Evolutionary conservation across 2,888 invertebrate genomes (phyloP).

Genomic region (Machimus rusticus): DNA sequence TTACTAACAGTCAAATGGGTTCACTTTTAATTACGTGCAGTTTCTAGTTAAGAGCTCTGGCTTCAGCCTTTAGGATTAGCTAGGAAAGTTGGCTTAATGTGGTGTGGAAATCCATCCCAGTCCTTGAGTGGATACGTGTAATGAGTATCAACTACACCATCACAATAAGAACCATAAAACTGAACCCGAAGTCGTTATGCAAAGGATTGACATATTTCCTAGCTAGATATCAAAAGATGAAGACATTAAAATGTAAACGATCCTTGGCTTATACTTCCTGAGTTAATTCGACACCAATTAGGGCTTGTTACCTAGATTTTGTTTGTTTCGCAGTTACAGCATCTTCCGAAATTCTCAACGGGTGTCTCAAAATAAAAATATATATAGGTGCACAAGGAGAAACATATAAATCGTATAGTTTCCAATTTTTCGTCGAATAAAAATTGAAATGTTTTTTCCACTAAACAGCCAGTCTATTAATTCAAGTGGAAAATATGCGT

Average conservation of each 20-base stretch:
- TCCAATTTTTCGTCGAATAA: too few species aligned
- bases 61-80: conserved; percentile 43
- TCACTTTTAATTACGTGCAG: conserved; percentile 48
- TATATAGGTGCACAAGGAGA: background rate
- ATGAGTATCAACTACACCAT: conserved; percentile 20
- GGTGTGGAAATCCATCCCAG: conserved; percentile 45
- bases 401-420: background rate
- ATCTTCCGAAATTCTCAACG: background rate
- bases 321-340: background rate
- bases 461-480: too few species aligned
- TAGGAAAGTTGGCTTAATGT: conserved; percentile 45
- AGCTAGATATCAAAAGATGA: conserved; percentile 25
- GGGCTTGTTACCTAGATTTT: background rate
- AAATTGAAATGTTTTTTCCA: too few species aligned
- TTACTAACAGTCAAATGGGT: conserved; percentile 41
- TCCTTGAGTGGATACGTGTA: conserved; percentile 34
- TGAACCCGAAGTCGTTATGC: background rate
- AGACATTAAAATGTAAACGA: conserved; percentile 29
- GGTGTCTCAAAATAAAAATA: too few species aligned
- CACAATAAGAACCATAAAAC: background rate
- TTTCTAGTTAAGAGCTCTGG: conserved; percentile 45
- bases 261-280: conserved; percentile 13
- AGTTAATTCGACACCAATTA: conserved; percentile 34
- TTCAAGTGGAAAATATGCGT: too few species aligned
- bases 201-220: conserved; percentile 33